Conservation (phyloP, 1,140 invertebrate species). For the Nasonia longicornis region DNA sequence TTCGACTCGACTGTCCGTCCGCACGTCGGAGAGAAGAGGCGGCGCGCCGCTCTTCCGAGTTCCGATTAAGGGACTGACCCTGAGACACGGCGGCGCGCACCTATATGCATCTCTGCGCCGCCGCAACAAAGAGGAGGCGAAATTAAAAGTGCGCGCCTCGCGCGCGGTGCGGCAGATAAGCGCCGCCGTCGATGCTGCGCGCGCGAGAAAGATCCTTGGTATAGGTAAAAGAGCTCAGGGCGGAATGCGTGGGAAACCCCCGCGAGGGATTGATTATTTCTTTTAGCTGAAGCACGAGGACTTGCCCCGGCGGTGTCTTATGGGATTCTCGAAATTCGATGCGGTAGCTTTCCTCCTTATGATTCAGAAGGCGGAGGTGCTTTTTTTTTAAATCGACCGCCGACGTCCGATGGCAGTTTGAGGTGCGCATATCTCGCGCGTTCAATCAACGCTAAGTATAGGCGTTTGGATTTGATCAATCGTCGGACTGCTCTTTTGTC, state of each 20-base stretch:
- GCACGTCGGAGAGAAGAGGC: not conserved
- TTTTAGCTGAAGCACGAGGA: no score
- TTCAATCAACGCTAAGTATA: not conserved
- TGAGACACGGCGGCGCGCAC: slow-evolving; percentile 9
- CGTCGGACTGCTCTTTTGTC: not conserved
- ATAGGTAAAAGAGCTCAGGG: not conserved
- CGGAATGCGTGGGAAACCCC: not conserved
- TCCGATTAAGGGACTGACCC: slow-evolving; percentile 43
- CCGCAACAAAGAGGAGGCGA: not conserved
- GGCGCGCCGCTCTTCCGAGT: slow-evolving; percentile 33
- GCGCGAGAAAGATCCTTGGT: not conserved
- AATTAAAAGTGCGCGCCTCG: not conserved
- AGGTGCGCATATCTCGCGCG: not conserved
- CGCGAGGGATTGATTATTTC: no score
- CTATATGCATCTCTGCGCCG: not conserved
- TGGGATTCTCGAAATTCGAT: no score
- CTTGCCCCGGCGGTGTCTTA: no score
- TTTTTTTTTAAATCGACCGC: not conserved
- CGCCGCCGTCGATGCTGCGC: not conserved
- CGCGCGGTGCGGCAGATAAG: not conserved
- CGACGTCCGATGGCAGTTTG: not conserved
- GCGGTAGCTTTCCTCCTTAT: no score
- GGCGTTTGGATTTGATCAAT: not conserved
- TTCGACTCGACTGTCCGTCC: not conserved
- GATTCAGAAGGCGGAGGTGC: no score